These are phyloP conservation scores for Leucoraja ocellata DNA, from an alignment of 2,797 vertebrate species.

Conservation along the genomic window DNA sequence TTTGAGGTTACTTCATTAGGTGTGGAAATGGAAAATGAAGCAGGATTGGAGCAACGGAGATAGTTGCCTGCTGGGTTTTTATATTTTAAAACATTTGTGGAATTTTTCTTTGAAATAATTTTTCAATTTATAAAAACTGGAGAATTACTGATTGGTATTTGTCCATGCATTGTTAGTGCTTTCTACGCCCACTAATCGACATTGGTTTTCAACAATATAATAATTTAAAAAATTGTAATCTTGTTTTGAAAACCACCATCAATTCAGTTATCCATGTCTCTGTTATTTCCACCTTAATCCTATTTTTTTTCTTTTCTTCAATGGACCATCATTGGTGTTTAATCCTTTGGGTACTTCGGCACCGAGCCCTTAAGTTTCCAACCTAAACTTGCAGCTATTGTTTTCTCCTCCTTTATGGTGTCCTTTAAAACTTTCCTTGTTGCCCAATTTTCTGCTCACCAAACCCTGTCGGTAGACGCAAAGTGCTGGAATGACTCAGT, in stretches of 20 bases:
- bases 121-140: background rate
- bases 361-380: background rate
- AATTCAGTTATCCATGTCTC: too few relatives aligned
- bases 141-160: background rate
- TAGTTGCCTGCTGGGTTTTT: background rate
- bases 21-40: background rate
- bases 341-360: too few relatives aligned
- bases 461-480: background rate
- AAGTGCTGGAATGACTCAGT: too few relatives aligned
- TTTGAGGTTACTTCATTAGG: background rate
- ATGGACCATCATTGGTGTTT: background rate
- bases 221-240: background rate
- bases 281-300: background rate
- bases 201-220: background rate
- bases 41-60: background rate
- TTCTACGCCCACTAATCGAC: background rate
- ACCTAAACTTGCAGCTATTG: background rate
- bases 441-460: background rate
- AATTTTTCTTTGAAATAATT: background rate
- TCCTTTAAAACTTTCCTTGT: background rate
- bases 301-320: too few relatives aligned
- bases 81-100: background rate
- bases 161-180: background rate
- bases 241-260: background rate
- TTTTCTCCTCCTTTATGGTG: background rate